phyloP scores from a whole-genome alignment of 2,797 vertebrate genomes.

The Numenius phaeopus region DNA sequence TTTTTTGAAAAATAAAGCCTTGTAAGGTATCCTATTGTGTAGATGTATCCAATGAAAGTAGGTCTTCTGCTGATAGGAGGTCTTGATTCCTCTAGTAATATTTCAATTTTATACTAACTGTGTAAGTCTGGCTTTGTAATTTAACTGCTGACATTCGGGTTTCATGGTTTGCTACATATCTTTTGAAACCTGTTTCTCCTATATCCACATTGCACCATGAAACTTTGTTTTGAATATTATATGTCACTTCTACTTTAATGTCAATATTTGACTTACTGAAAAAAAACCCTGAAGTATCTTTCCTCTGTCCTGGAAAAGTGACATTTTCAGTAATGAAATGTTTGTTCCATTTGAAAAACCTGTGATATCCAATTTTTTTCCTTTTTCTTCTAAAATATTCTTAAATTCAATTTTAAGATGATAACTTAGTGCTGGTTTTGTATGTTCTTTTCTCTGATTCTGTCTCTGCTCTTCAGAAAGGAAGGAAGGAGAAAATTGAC shows the following conservation, averaged over 20 bases:
- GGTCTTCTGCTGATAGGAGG: neutral
- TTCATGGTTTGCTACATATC: neutral
- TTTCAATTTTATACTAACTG: neutral
- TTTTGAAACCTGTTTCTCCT: neutral
- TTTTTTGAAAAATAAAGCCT: neutral
- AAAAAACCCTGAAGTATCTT: neutral
- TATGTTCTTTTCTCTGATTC: neutral
- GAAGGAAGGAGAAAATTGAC: neutral
- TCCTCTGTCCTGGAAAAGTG: neutral
- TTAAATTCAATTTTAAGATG: neutral
- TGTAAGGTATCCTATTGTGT: neutral
- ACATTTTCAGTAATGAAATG: neutral
- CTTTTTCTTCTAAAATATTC: neutral
- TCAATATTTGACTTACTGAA: neutral
- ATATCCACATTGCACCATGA: neutral
- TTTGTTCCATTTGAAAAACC: neutral
- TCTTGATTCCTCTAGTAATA: neutral
- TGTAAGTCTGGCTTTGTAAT: neutral
- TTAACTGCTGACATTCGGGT: neutral
- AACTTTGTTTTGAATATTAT: conserved; percentile 1
- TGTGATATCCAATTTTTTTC: neutral
- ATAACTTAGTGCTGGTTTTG: neutral
- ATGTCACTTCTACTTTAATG: neutral
- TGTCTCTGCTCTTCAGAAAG: neutral
- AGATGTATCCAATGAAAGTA: neutral